Base-by-base conservation (phyloP, 2,113 vertebrate genomes). In the Micronycteris hirsuta region DNA sequence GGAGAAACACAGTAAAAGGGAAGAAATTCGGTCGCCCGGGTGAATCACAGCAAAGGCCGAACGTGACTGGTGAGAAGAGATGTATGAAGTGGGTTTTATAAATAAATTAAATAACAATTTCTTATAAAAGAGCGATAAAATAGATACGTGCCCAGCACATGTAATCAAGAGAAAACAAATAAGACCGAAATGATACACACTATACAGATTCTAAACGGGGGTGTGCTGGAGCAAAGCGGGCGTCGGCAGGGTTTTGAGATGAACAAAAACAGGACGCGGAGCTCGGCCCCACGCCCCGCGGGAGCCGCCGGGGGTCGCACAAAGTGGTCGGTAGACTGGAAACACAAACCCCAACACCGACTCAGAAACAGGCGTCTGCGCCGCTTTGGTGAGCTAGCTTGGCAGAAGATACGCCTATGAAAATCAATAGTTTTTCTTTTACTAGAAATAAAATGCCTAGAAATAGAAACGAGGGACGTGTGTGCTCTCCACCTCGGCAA, bases 381-480 rank as follows among this genome's bases (percentile, higher is more conserved):
- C 33, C 36, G 0, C 38, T 0, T 28, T 0, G 20, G 43, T 3
- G 4, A 52, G 47, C n/a, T 1, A 56, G 43, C 52, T 14, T 13
- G 38, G 91, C 70, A 2, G 80, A 31, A 22, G 74, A 45, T 31
- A 41, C 36, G 43, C 71, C 45, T 4, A 3, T 2, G 5, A 31
- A 78, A 80, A 84, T 80, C 95, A 58, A 36, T 84, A 43, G 49
- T 36, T 82, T 93, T 73, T 16, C 87, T 91, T 45, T 2, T 13
- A 4, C 58, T 31, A 2, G 87, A 87, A 76, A 65, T 73, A 54
- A 71, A 84, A 10, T 20, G 10, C 54, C 6, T 4, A 4, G 63
- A 45, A 13, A 81, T 4, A 52, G 87, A 80, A 68, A 63, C 1
- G 71, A 63, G 47, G 74, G 56, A 15, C 17, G 16, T 4, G 3